Conservation (phyloP, 2,797 vertebrate genomes). For the Hippoglossus hippoglossus region DNA sequence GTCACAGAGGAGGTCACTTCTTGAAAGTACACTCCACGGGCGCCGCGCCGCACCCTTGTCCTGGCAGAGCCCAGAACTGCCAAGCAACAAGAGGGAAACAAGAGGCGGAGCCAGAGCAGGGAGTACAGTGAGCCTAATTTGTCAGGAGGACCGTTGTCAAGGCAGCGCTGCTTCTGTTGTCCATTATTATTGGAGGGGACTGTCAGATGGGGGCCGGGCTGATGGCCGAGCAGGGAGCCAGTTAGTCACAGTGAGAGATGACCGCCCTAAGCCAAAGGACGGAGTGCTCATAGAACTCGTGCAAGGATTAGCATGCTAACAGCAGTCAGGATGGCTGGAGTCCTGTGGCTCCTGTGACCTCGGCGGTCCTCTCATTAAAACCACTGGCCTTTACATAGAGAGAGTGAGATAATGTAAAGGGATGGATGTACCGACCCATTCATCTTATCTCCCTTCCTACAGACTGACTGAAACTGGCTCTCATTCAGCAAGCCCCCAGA, state of each 20-base stretch:
- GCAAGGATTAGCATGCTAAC: slow-evolving; percentile 75
- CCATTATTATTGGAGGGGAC: slow-evolving; percentile 78
- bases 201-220: slow-evolving; percentile 65
- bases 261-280: slow-evolving; percentile 51
- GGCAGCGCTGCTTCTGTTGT: slow-evolving; percentile 69
- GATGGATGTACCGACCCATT: slow-evolving; percentile 25
- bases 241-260: slow-evolving; percentile 82
- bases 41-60: slow-evolving; percentile 22
- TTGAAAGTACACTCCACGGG: slow-evolving; percentile 42
- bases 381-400: slow-evolving; percentile 70
- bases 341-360: slow-evolving; percentile 70
- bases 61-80: slow-evolving; percentile 58
- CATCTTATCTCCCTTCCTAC: slow-evolving; percentile 40
- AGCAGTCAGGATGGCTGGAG: slow-evolving; percentile 60
- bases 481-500: slow-evolving; percentile 10
- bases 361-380: slow-evolving; percentile 74
- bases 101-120: slow-evolving; percentile 57
- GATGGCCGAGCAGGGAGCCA: slow-evolving; percentile 72
- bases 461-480: slow-evolving; percentile 20
- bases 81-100: slow-evolving; percentile 68
- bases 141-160: slow-evolving; percentile 73
- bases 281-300: slow-evolving; percentile 44
- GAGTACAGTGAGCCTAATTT: slow-evolving; percentile 66
- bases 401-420: slow-evolving; percentile 39
- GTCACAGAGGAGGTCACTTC: slow-evolving; percentile 57